Conservation (phyloP, 1,140 invertebrate genomes). For the Drosophila tristis region DNA sequence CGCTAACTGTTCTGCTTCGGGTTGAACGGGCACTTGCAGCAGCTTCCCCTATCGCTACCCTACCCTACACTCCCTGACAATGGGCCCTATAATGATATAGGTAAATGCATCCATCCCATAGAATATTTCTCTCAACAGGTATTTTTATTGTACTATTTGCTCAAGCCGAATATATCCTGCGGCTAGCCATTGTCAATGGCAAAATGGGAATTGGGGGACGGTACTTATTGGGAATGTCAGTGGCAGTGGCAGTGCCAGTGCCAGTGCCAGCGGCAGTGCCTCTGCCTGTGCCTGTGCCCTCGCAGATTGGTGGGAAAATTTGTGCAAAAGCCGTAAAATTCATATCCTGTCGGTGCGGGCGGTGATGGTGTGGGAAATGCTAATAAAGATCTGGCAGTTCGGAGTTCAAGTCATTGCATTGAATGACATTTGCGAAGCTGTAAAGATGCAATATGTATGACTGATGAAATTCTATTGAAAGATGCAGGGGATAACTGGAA, state of each 20-base stretch:
- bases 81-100: conserved; percentile 52
- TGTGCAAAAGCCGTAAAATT: conserved; percentile 61
- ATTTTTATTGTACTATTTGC: conserved; percentile 82
- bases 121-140: conserved; percentile 64
- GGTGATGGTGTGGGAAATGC: conserved; percentile 32
- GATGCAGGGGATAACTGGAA: too few species aligned
- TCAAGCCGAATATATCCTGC: conserved; percentile 77
- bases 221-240: conserved; percentile 51
- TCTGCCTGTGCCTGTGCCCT: conserved; percentile 4
- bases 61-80: conserved; percentile 6
- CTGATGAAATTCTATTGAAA: neutral
- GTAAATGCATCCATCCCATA: conserved; percentile 56
- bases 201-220: conserved; percentile 15
- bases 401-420: too few species aligned
- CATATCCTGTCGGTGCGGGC: conserved; percentile 45
- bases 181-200: conserved; percentile 78
- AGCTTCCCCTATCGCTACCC: conserved; percentile 19
- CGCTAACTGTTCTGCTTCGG: conserved; percentile 49
- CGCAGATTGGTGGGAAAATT: conserved; percentile 60
- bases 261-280: too few species aligned
- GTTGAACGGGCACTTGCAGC: conserved; percentile 44
- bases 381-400: conserved; percentile 53
- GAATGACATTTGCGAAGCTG: too few species aligned
- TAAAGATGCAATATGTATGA: neutral
- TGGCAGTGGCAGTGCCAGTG: too few species aligned